Evolutionary conservation across 2,797 vertebrate genomes (phyloP).

Genomic region (Petrocephalus schoutedeni): DNA sequence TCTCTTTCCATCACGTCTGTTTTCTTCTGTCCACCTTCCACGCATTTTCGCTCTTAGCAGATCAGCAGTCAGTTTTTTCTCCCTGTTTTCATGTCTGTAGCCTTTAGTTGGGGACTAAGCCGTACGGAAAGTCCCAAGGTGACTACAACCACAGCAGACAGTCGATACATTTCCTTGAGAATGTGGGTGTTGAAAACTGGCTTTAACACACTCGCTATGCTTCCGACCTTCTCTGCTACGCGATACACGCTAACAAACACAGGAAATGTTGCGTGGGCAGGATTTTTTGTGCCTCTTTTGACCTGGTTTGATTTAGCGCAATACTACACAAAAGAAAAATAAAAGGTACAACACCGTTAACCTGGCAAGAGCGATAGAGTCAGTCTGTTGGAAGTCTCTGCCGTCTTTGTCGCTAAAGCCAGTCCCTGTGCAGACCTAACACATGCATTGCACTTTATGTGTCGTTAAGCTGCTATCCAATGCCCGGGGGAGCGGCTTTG

Average conservation of each 20-base stretch:
- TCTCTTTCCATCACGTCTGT: not conserved
- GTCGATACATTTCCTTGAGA: not conserved
- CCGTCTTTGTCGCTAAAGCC: conserved; percentile 34
- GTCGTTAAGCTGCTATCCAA: conserved; percentile 67
- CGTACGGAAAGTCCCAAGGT: not conserved
- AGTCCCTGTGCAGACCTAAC: conserved; percentile 52
- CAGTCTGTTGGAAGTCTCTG: conserved; percentile 33
- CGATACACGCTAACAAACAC: conserved; percentile 41
- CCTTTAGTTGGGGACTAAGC: not conserved
- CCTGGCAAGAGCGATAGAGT: conserved; percentile 33
- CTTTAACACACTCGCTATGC: conserved; percentile 44
- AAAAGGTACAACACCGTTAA: conserved; percentile 43
- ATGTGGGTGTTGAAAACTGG: conserved; percentile 34
- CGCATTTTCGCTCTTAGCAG: not conserved
- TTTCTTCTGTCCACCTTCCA: not conserved
- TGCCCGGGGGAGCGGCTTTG: conserved; percentile 62
- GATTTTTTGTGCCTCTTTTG: conserved; percentile 63
- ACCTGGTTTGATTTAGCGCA: conserved; percentile 55
- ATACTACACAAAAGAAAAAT: conserved; percentile 38
- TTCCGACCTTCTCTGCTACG: conserved; percentile 48
- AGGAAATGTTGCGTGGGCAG: conserved; percentile 48
- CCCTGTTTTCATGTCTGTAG: not conserved
- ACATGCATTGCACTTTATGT: conserved; percentile 47
- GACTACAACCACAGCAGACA: not conserved
- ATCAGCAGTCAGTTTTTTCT: not conserved